A percentile compares a stretch with the other conserved stretches of the same genome.
Evolutionary conservation across 2,797 vertebrate species (phyloP).

Genomic region (Sylvilagus floridanus): DNA sequence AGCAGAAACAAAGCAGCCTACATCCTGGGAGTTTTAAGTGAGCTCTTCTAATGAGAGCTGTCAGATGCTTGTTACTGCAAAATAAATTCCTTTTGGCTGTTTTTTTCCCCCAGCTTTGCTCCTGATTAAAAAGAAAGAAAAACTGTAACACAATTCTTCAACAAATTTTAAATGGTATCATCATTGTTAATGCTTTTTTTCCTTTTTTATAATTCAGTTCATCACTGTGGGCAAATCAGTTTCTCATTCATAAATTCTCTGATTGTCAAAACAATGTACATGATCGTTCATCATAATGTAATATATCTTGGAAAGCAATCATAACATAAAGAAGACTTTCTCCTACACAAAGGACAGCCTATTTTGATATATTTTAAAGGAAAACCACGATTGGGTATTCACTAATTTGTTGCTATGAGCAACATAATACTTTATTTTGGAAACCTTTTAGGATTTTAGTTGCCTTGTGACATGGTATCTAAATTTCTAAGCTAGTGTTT

Average conservation of each 20-base stretch:
- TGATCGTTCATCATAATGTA: conserved; percentile 89
- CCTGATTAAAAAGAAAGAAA: conserved; percentile 88
- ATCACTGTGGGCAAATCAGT: conserved; percentile 84
- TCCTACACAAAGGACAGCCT: conserved; percentile 84
- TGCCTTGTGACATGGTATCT: conserved; percentile 71
- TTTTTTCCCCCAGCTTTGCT: conserved; percentile 75
- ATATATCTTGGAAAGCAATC: conserved; percentile 87
- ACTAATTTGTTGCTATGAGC: conserved; percentile 90
- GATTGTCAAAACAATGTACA: conserved; percentile 91
- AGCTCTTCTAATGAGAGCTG: conserved; percentile 88
- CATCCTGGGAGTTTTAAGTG: too few relatives aligned
- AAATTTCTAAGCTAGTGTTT: conserved; percentile 75
- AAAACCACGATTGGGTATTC: conserved; percentile 88
- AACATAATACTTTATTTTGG: conserved; percentile 89
- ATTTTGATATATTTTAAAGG: conserved; percentile 88
- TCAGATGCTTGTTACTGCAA: conserved; percentile 89
- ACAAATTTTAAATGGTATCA: conserved; percentile 88
- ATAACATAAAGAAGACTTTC: conserved; percentile 84
- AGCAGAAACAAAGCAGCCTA: conserved; percentile 75
- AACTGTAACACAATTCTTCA: conserved; percentile 87
- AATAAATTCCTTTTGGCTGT: conserved; percentile 88
- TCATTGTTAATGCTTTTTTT: conserved; percentile 88
- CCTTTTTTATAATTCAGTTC: conserved; percentile 83
- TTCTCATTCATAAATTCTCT: conserved; percentile 88
- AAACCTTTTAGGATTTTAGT: conserved; percentile 85